phyloP scores from a whole-genome alignment of 2,888 invertebrate species.

The Bombylius discolor region DNA sequence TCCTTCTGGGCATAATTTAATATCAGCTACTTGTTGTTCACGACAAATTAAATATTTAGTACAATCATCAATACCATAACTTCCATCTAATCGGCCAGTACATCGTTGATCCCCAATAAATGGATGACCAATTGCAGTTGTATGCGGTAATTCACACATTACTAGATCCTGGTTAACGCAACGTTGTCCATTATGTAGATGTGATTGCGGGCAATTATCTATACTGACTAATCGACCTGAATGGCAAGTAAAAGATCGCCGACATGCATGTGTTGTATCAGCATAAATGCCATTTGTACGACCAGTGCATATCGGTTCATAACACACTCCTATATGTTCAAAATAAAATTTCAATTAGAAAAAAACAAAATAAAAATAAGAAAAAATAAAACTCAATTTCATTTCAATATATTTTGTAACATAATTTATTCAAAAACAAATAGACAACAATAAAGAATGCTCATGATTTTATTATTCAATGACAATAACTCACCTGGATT shows the following conservation, averaged over 20 bases:
- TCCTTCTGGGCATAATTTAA: constrained; percentile 23
- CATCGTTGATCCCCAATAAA: constrained; percentile 23
- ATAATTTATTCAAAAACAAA: background rate
- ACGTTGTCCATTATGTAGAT: constrained; percentile 40
- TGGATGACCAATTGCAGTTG: constrained; percentile 24
- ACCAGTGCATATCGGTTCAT: constrained; percentile 46
- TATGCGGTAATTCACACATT: constrained; percentile 39
- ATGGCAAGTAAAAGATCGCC: constrained; percentile 39
- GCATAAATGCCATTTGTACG: constrained; percentile 44
- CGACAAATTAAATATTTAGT: constrained; percentile 25
- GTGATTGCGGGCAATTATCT: constrained; percentile 38
- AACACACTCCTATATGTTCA: constrained; percentile 40
- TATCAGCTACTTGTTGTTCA: constrained; percentile 22
- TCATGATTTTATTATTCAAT: background rate
- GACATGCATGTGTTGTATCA: constrained; percentile 45
- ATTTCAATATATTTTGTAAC: background rate
- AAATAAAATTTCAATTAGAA: too few relatives aligned
- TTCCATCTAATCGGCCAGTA: constrained; percentile 22
- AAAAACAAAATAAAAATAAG: background rate
- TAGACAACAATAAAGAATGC: background rate
- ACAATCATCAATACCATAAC: constrained; percentile 24
- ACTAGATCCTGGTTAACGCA: constrained; percentile 37
- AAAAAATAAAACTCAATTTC: background rate
- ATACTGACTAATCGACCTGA: constrained; percentile 39
- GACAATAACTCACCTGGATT: constrained; percentile 28